Evolutionary conservation across 2,113 vertebrate genomes (phyloP), one percentile per base, ranked within the genome.

Genomic region (Notothenia rossii): DNA sequence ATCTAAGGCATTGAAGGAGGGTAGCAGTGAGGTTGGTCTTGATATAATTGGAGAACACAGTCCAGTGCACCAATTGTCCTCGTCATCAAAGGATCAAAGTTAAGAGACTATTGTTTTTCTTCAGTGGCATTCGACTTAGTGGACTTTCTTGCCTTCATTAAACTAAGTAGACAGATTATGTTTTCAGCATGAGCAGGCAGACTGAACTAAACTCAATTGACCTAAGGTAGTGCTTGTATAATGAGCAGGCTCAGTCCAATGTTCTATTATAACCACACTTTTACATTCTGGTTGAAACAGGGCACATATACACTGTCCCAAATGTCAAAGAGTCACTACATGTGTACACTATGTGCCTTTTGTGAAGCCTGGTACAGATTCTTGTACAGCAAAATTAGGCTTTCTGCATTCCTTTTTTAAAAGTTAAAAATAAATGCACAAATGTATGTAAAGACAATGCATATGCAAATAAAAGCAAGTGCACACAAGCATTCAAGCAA

Each of bases 171-270:
- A 68, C 17, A 60, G 3, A 46, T 88, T 14, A 56, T 59, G 71
- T 88, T 89, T 87, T 88, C 73, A 82, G 86, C 78, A 66, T 71
- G 77, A 89, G 75, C 55, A 63, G 45, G 48, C 82, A 77, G 53
- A 29, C 64, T 45, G 65, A 81, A 60, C 29, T 46, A 20, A 72
- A 56, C 12, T 51, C 46, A 71, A n/a, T 18, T 68, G 63, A 64
- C 29, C 51, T 36, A 36, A 59, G 11, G 78, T 77, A 59, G 45
- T 49, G n/a, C n/a, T 20, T 36, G 36, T 71, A 14, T 85, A 83
- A 84, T 69, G 71, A 81, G 58, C 62, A 18, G 29, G 49, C 55
- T 65, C 46, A 46, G n/a, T 51, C 36, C 43, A 22, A 46, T 68
- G 36, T 73, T 43, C 61, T 33, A 7, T 13, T 72, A 9, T 20